phyloP scores from a whole-genome alignment of 2,888 invertebrate species.

The Xestoiulus laeticollis region DNA sequence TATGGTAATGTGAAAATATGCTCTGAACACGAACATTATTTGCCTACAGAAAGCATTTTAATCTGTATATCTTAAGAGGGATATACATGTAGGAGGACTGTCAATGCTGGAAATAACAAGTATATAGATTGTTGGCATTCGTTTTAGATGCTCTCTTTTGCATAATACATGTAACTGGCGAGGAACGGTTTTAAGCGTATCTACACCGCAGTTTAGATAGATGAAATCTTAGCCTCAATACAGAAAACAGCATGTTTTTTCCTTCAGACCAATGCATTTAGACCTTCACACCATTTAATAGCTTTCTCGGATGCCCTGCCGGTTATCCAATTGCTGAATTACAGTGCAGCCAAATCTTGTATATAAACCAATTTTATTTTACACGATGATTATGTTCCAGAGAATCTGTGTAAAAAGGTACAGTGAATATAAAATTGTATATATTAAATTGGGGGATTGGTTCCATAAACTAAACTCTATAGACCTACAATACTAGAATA shows the following conservation, averaged over 20 bases:
- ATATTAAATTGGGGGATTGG: too few species aligned
- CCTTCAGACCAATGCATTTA: not conserved
- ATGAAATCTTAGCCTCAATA: not conserved
- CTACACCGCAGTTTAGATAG: not conserved
- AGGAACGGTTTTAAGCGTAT: not conserved
- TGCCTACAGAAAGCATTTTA: not conserved
- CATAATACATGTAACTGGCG: not conserved
- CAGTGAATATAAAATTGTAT: too few species aligned
- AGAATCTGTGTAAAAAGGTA: too few species aligned
- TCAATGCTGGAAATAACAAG: not conserved
- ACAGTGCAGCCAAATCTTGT: too few species aligned
- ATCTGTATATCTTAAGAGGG: not conserved
- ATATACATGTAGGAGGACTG: not conserved
- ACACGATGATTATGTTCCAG: too few species aligned
- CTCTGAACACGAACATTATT: not conserved
- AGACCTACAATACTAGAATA: too few species aligned
- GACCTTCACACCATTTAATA: too few species aligned
- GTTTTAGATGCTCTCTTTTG: not conserved
- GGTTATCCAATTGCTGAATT: not conserved
- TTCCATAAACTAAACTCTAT: too few species aligned
- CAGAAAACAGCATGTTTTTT: not conserved
- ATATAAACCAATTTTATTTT: too few species aligned
- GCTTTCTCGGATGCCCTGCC: not conserved
- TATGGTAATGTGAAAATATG: not conserved
- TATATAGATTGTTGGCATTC: not conserved